phyloP scores from a whole-genome alignment of 2,888 invertebrate genomes.

The Pseudococcus longispinus region DNA sequence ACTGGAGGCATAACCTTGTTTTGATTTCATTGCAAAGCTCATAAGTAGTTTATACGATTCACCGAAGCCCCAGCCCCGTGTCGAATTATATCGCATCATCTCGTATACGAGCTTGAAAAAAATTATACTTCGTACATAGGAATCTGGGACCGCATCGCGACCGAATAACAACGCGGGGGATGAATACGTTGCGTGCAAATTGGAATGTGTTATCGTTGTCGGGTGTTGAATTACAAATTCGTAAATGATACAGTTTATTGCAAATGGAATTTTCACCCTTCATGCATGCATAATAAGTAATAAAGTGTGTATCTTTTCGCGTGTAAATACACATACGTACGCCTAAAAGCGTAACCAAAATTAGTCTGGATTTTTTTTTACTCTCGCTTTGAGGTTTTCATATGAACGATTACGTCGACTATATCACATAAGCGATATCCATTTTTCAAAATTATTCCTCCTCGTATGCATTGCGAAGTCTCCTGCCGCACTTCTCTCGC shows the following conservation, averaged over 20 bases:
- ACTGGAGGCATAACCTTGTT: not conserved
- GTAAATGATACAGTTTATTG: constrained; percentile 57
- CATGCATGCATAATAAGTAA: constrained; percentile 56
- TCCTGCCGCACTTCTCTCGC: not conserved
- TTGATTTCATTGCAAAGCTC: constrained; percentile 14
- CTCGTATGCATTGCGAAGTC: not conserved
- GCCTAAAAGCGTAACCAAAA: constrained; percentile 17
- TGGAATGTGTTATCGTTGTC: constrained; percentile 50
- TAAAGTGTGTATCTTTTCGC: constrained; percentile 48
- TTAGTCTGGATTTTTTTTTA: constrained; percentile 42
- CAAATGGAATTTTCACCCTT: constrained; percentile 57
- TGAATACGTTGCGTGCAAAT: constrained; percentile 42
- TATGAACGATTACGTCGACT: constrained; percentile 33
- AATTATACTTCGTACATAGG: not conserved
- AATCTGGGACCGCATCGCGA: not conserved
- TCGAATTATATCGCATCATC: not conserved
- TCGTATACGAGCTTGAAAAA: constrained; percentile 6
- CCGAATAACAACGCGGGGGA: not conserved
- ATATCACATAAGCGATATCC: constrained; percentile 16
- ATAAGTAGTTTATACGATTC: constrained; percentile 15
- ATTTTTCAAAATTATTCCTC: constrained; percentile 40
- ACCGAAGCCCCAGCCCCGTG: too few species aligned
- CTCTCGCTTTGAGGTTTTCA: constrained; percentile 29
- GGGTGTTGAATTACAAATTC: constrained; percentile 55
- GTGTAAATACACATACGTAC: constrained; percentile 33